Evolutionary conservation across 2,888 invertebrate species (phyloP).

Genomic region (Abscondita cerata): DNA sequence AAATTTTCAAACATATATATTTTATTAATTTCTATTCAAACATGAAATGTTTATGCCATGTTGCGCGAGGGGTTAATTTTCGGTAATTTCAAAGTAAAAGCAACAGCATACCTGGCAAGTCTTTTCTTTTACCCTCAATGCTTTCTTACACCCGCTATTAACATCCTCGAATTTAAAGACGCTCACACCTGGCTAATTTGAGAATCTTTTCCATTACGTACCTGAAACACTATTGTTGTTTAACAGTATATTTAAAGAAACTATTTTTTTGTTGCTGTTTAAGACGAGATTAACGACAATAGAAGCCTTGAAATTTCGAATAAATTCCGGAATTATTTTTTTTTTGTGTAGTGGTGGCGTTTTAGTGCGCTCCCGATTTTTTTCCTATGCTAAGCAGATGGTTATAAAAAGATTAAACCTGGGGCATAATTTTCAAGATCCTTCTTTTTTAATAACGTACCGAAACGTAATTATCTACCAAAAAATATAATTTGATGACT

Average conservation of each 20-base stretch:
- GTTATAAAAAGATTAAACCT: neutral
- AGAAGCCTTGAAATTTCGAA: conserved; percentile 12
- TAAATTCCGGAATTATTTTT: neutral
- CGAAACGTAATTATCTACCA: too few relatives aligned
- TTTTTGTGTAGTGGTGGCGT: too few relatives aligned
- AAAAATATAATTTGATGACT: neutral
- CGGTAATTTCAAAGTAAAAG: conserved; percentile 19
- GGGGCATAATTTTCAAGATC: neutral
- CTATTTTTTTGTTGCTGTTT: conserved; percentile 13
- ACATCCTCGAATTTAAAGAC: conserved; percentile 45
- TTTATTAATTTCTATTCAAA: conserved; percentile 35
- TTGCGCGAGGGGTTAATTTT: conserved; percentile 5
- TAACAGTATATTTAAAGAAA: conserved; percentile 14
- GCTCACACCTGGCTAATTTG: conserved; percentile 54
- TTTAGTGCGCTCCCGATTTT: neutral
- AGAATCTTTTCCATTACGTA: conserved; percentile 36
- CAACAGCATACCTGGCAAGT: conserved; percentile 17
- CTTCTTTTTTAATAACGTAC: neutral
- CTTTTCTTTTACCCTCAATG: conserved; percentile 34
- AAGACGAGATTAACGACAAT: conserved; percentile 6
- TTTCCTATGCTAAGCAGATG: conserved; percentile 7
- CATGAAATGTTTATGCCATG: conserved; percentile 30
- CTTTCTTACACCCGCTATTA: conserved; percentile 48
- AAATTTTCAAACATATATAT: conserved; percentile 28
- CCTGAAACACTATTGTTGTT: conserved; percentile 30